Percentiles rank a stretch among this genome's conserved stretches.
phyloP scores from a whole-genome alignment of 2,888 invertebrate genomes.

The Tethea ocularis region DNA sequence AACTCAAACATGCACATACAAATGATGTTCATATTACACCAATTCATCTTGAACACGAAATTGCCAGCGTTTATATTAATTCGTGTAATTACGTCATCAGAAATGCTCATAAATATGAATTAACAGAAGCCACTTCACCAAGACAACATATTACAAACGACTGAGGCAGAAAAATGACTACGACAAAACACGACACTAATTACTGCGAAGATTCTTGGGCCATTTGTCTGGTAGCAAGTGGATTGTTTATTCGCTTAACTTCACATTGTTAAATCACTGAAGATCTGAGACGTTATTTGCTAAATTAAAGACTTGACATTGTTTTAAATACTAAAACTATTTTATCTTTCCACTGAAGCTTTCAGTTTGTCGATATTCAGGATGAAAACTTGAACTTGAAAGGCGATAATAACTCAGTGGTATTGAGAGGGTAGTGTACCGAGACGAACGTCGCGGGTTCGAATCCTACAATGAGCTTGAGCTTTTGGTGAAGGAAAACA shows the following conservation, averaged over 20 bases:
- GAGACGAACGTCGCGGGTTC: no score
- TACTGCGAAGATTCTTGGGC: conserved; percentile 31
- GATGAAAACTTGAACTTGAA: not conserved
- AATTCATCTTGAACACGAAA: not conserved
- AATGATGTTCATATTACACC: not conserved
- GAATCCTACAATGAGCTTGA: no score
- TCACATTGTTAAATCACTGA: no score
- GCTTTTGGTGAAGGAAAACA: no score
- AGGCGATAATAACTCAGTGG: no score
- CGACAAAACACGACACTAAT: conserved; percentile 46
- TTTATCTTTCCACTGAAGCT: not conserved
- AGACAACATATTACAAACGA: conserved; percentile 25
- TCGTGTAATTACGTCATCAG: conserved; percentile 2
- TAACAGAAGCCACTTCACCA: conserved; percentile 16
- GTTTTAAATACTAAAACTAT: no score
- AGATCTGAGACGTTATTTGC: no score
- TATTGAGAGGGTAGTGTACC: no score
- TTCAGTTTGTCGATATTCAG: not conserved
- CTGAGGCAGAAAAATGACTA: conserved; percentile 41
- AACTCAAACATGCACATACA: not conserved
- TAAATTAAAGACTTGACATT: no score
- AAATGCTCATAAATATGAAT: conserved; percentile 17
- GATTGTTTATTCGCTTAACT: no score
- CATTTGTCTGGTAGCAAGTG: no score
- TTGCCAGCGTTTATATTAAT: conserved; percentile 4